phyloP scores from a whole-genome alignment of 23 tunicate species.

The Halocynthia aurantium region DNA sequence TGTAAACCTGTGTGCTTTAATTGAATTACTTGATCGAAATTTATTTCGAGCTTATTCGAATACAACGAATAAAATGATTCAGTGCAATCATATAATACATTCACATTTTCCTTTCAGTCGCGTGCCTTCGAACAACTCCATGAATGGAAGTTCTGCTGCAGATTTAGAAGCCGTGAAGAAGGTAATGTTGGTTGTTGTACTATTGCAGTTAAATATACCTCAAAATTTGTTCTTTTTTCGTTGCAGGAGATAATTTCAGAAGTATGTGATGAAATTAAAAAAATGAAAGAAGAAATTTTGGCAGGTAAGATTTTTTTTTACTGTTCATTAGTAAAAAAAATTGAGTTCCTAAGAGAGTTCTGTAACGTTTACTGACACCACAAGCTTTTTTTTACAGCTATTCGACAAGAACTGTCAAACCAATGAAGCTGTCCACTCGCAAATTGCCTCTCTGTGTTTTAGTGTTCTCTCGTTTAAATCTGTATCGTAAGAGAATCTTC shows the following conservation, averaged over 20 bases:
- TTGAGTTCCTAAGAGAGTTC: neutral
- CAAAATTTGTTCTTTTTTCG: neutral
- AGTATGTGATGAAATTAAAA: slow-evolving; percentile 62
- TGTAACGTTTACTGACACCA: neutral
- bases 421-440: neutral
- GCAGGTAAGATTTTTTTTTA: slow-evolving; percentile 23
- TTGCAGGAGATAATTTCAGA: slow-evolving; percentile 79
- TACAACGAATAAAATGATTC: no score
- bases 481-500: no score
- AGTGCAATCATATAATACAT: no score
- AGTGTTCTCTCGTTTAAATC: no score
- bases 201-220: neutral
- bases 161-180: slow-evolving; percentile 22
- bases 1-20: no score
- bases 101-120: neutral
- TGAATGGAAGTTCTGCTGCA: slow-evolving; percentile 7
- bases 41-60: no score
- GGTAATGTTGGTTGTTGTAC: slow-evolving; percentile 5
- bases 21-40: no score
- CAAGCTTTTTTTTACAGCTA: slow-evolving; percentile 6
- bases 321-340: neutral
- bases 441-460: no score
- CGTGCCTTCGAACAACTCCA: neutral
- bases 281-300: slow-evolving; percentile 73
- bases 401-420: slow-evolving; percentile 23